phyloP scores from a whole-genome alignment of 35 echinoderm and acorn worm genomes.

The Anneissia japonica region DNA sequence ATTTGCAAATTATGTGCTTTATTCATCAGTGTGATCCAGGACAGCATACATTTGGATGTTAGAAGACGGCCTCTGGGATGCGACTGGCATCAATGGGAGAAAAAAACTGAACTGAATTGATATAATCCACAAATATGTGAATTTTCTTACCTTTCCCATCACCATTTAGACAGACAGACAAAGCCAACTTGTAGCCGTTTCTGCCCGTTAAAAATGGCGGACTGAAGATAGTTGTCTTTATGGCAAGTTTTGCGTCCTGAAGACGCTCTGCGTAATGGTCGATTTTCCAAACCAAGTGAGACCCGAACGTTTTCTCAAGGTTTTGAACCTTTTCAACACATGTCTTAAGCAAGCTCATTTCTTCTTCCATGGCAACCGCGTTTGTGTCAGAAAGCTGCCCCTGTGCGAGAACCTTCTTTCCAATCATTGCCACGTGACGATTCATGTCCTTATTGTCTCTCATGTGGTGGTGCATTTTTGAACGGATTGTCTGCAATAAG shows the following conservation, averaged over 20 bases:
- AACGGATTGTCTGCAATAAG: conserved; percentile 28
- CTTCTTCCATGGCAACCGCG: conserved; percentile 39
- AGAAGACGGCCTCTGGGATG: too few relatives aligned
- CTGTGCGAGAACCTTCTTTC: conserved; percentile 48
- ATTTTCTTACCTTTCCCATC: conserved; percentile 78
- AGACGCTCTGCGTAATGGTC: conserved; percentile 82
- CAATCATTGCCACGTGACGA: conserved; percentile 68
- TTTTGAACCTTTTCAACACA: conserved; percentile 89
- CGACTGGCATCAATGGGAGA: too few relatives aligned
- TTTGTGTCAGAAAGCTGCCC: conserved; percentile 34
- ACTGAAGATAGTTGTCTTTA: conserved; percentile 93
- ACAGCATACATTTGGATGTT: too few relatives aligned
- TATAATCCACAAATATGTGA: too few relatives aligned
- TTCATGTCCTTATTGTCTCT: conserved; percentile 47
- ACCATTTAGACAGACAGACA: conserved; percentile 84
- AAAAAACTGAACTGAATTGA: too few relatives aligned
- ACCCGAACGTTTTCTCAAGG: conserved; percentile 91
- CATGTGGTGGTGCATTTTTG: conserved; percentile 83
- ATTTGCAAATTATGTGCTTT: too few relatives aligned
- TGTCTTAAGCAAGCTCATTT: conserved; percentile 56
- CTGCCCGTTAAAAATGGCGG: conserved; percentile 88
- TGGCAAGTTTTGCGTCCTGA: conserved; percentile 88
- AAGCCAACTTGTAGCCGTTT: conserved; percentile 90
- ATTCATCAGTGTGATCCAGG: too few relatives aligned
- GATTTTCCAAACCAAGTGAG: conserved; percentile 97